Evolutionary conservation across 2,797 vertebrate genomes (phyloP).

Genomic region (Characodon lateralis): DNA sequence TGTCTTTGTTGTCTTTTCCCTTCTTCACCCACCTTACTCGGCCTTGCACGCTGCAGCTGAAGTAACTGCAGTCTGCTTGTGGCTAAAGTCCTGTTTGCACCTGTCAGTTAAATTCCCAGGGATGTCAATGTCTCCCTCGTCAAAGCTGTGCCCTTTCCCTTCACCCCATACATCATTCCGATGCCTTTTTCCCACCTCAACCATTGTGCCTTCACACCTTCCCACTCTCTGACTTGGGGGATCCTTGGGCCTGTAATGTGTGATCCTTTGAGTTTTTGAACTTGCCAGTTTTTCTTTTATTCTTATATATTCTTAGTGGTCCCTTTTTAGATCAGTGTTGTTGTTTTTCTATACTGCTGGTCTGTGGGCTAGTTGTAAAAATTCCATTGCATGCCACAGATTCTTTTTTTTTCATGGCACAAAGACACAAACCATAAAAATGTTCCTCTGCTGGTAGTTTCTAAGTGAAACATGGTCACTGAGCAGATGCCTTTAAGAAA

Average conservation of each 20-base stretch:
- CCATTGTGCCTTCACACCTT: constrained; percentile 6
- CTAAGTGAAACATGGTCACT: constrained; percentile 21
- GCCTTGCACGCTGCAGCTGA: constrained; percentile 51
- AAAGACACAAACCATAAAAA: constrained; percentile 57
- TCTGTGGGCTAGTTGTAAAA: constrained; percentile 46
- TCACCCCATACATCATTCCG: constrained; percentile 44
- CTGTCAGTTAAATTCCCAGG: constrained; percentile 70
- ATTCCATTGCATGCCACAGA: constrained; percentile 33
- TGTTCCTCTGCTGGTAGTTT: constrained; percentile 34
- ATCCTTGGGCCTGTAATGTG: constrained; percentile 51
- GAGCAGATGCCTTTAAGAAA: constrained; percentile 25
- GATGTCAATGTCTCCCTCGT: constrained; percentile 20
- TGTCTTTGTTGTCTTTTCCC: constrained; percentile 39
- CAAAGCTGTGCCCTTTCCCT: constrained; percentile 28
- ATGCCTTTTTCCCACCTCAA: constrained; percentile 24
- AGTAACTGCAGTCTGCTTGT: constrained; percentile 80
- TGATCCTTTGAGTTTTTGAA: constrained; percentile 10
- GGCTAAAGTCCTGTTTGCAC: constrained; percentile 71
- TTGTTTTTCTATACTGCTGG: constrained; percentile 33
- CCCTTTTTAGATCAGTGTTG: constrained; percentile 7
- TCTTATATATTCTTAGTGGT: constrained; percentile 28
- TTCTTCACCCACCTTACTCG: background rate
- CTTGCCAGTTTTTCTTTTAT: constrained; percentile 16
- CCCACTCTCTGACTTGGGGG: constrained; percentile 18
- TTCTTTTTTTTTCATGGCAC: constrained; percentile 16